Evolutionary conservation across 2,888 invertebrate species (phyloP), one percentile per base, ranked within the genome.

Genomic region (Drosophila limbata): DNA sequence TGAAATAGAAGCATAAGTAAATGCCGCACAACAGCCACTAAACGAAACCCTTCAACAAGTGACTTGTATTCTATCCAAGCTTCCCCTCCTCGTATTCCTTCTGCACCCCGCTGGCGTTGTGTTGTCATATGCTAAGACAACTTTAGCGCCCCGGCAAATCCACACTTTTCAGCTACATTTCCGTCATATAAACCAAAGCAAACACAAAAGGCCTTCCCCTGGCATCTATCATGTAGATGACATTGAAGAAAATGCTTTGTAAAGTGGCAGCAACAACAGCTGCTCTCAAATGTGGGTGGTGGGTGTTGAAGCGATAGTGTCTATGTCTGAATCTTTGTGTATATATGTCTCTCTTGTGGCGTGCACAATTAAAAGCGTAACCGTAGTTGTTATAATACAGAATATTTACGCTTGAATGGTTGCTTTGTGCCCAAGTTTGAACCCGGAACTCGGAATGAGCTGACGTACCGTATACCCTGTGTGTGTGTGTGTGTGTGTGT

Each of bases 361-460:
- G 76, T 71, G 78, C 66, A 89, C 89, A 85, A 85, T 85, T 85
- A 87, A 85, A 84, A 84, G 56, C 87, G 68, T 81, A 87, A 74
- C 84, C 74, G 67, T 84, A 89, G 82, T 87, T 81, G 82, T 77
- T 81, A 87, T 85, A 82, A 89, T 82, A 84, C 89, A 80, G 74
- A 85, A 89, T 82, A 70, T 87, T 85, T 84, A 89, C 88, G 85
- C 85, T 80, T 85, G 74, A 88, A 89, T 83, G 89, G 76, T 52
- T 69, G 85, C 86, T 86, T 89, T 89, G 85, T 89, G 79, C 57
- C 42, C 19, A 42, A 13, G 35, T 52, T 57, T 44, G 42, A 50
- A 44, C 44, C 48, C 50, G 55, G 21, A 45, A 25, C 40, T 40
- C 55, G 42, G 40, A 3, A 53, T 53, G 53, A 53, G 53, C 40